Base-by-base conservation (phyloP, 2,113 vertebrate genomes). In the Leiothrix lutea region DNA sequence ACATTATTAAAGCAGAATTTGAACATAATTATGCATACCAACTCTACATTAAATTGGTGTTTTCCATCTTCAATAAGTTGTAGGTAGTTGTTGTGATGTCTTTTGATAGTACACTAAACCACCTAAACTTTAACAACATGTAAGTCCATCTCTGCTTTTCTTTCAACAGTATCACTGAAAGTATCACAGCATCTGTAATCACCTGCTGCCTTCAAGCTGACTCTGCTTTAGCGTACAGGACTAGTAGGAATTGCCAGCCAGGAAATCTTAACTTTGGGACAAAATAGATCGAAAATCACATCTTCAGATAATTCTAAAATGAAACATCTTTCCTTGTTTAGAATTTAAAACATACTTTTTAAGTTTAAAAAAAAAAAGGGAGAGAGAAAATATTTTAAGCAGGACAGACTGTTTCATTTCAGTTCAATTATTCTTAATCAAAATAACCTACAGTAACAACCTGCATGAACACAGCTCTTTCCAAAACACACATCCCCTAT, bases 1-100 rank as follows among this genome's bases (percentile, higher is more conserved):
- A 72, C 50, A 62, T 85, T 82, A 96, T 90, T 88, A 88, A 91
- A 92, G 91, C 31, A 33, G 69, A 92, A 94, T 96, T 95, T 74
- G 38, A 90, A 65, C 38, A 51, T 17, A 65, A 95, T 94, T 90
- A 73, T 47, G 42, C 78, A 62, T 56, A 80, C 57, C 3, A 19
- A 45, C 28, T 93, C 74, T 80, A 86, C 51, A 50, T 38, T 78
- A 78, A 88, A 92, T 86, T 64, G 73, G 71, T 90, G 47, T 47
- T 94, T 97, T 90, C 87, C 44, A 29, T 40, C 82, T 93, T 73
- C 67, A 40, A 2, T 54, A 90, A 72, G 62, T n/a, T 80, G 38
- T 25, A 86, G 79, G 50, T 89, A 85, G 54, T 64, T 88, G 60
- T 58, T 86, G 65, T 70, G 67, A 66, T 60, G 51, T 47, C 60